A percentile compares a stretch with the other conserved stretches of the same genome.
Evolutionary conservation across 2,113 vertebrate genomes (phyloP).

Genomic region (Tachuris rubrigastra): DNA sequence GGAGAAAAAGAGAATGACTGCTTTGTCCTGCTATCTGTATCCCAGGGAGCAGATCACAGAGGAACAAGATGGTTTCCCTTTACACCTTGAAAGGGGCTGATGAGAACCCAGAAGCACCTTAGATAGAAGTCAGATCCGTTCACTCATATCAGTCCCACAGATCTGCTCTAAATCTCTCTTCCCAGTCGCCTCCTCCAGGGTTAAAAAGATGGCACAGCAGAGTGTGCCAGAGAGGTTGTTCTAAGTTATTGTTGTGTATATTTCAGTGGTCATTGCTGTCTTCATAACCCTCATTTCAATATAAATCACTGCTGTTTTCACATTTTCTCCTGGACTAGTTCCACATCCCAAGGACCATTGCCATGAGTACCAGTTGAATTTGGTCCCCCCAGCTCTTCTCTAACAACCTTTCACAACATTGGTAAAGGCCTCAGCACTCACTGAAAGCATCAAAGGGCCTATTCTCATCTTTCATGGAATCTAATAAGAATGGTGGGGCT

Average conservation of each 20-base stretch:
- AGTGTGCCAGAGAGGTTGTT: constrained; percentile 3
- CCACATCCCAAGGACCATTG: background rate
- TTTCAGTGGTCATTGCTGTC: constrained; percentile 41
- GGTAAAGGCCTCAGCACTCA: constrained; percentile 37
- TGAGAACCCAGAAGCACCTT: constrained; percentile 50
- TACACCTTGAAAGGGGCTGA: constrained; percentile 26
- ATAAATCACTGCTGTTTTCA: constrained; percentile 43
- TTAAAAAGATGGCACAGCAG: constrained; percentile 45
- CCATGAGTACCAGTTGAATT: constrained; percentile 7
- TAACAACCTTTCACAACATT: constrained; percentile 32
- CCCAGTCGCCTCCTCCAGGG: constrained; percentile 32
- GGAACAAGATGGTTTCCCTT: constrained; percentile 24
- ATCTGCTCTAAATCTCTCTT: constrained; percentile 39
- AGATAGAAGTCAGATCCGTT: constrained; percentile 37
- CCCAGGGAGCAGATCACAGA: constrained; percentile 55
- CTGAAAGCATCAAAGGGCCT: constrained; percentile 48
- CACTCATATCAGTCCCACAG: constrained; percentile 22
- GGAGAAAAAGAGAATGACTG: constrained; percentile 56
- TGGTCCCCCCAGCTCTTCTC: background rate
- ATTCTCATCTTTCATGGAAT: constrained; percentile 49
- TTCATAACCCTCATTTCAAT: constrained; percentile 26
- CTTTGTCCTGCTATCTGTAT: constrained; percentile 49
- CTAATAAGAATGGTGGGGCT: constrained; percentile 56
- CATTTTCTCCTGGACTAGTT: constrained; percentile 6
- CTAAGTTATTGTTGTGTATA: constrained; percentile 32